Evolutionary conservation across 1,140 invertebrate genomes (phyloP), one percentile per base, ranked within the genome.

Genomic region (Dryas iulia): DNA sequence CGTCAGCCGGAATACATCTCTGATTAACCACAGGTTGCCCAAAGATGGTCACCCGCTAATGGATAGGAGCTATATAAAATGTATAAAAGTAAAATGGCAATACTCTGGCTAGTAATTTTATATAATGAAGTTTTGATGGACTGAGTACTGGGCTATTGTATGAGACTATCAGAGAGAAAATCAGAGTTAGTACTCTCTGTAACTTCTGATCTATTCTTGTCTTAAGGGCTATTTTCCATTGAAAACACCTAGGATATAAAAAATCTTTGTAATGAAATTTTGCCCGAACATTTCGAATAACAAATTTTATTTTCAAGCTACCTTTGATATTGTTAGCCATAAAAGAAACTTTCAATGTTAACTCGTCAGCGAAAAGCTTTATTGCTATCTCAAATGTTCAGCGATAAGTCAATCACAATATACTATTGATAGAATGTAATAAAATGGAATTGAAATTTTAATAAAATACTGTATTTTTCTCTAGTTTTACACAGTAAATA

Each of bases 321-420:
- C 39, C 39, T 47, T 47, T 21, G 39, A 47, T 47, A 47, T 47
- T 47, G 14, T 47, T 47, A 21, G 39, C 59, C 14, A 61, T 61
- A 61, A 61, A 61, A 26, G 58, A 35, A 59, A 59, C 21, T 61
- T 47, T 47, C 33, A 35, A 61, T 26, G 33, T 47, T 47, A 25
- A 31, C 39, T 47, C 39, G 35, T 61, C 33, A 47, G 59, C 59
- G 59, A 39, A 61, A 61, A 47, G 23, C 11, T 59, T 61, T 61
- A 61, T 47, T 39, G 24, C 6, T 21, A 47, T n/a, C 33, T 10
- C 24, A 47, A 39, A 61, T 61, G 35, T 31, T 61, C 39, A 26
- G 7, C 25, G 8, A 39, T 39, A 61, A 61, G 39, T 61, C 59
- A 26, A 47, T 61, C 59, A 26, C 33, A 61, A 47, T 31, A 33